Evolutionary conservation across 92 coral and sea anemone species (phyloP), one percentile per base, ranked within the genome.

Genomic region (Plumapathes pennacea): DNA sequence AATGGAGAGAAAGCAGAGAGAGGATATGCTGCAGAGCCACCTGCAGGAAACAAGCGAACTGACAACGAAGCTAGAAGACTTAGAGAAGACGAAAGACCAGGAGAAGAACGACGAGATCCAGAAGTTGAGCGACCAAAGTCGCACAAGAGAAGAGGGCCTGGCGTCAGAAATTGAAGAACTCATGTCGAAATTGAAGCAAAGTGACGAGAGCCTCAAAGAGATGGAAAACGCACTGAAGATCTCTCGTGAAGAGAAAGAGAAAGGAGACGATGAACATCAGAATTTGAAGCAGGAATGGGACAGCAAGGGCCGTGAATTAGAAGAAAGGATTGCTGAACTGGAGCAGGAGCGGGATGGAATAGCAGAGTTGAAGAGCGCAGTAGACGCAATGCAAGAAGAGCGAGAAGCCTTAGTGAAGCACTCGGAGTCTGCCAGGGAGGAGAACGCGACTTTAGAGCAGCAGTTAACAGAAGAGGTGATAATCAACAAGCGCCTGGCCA

Each of bases 401-500:
- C 62, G 62, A 18, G 72, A 77, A 18, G 53, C 44, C 12, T 18
- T 64, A 18, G 39, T 56, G 34, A n/a, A n/a, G n/a, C n/a, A n/a
- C n/a, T n/a, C n/a, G n/a, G n/a, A n/a, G n/a, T n/a, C n/a, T n/a
- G n/a, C n/a, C n/a, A n/a, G 42, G 27, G 76, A 60, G 31, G 77
- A 87, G 17, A 61, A 77, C 7, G 45, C 39, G 10, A 68, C 12
- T 32, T 46, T 84, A 31, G 85, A 84, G 33, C 75, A 88, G 21
- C 61, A 41, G 20, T 51, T 78, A 2, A 53, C 41, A 38, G 96
- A 94, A 22, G 96, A 88, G 38, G 67, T 63, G 4, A 37, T 57
- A 10, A 74, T 78, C 46, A 84, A 74, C 67, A 80, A 84, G 38
- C 84, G 95, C 21, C 84, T 89, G 6, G 84, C 85, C 0, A 59